Evolutionary conservation across 2,797 vertebrate genomes (phyloP).

Genomic region (Sebastiscus tertius): DNA sequence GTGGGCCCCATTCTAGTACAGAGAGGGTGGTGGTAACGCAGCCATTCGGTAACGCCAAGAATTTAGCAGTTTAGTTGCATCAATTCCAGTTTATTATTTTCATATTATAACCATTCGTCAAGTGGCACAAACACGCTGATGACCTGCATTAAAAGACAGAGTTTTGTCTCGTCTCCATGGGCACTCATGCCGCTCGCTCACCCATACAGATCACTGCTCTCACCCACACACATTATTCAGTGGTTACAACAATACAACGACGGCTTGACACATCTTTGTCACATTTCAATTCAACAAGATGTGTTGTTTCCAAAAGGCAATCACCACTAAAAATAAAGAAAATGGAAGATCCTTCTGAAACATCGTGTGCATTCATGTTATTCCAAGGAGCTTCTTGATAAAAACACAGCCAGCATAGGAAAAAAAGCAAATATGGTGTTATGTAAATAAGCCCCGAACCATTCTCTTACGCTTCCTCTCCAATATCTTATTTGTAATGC

Average conservation of each 20-base stretch:
- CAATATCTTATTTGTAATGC: conserved; percentile 36
- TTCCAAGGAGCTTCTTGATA: background rate
- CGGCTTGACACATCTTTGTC: background rate
- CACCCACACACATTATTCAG: background rate
- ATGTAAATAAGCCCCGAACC: conserved; percentile 27
- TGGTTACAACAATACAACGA: background rate
- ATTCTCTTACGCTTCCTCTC: background rate
- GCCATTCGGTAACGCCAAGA: background rate
- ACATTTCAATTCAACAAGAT: background rate
- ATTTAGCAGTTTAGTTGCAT: background rate
- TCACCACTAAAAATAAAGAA: background rate
- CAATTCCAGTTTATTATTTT: background rate
- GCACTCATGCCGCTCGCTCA: background rate
- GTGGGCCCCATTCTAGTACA: background rate
- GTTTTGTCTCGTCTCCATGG: background rate
- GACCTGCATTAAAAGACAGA: background rate
- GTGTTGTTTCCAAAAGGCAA: background rate
- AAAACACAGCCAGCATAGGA: background rate
- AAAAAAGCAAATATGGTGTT: conserved; percentile 12
- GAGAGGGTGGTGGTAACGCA: background rate
- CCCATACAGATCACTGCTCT: background rate
- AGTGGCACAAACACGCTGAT: background rate
- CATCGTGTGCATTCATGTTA: background rate
- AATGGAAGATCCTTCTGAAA: background rate
- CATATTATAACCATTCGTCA: background rate